phyloP scores from a whole-genome alignment of 2,113 vertebrate species.

The Thinocorus orbignyianus region DNA sequence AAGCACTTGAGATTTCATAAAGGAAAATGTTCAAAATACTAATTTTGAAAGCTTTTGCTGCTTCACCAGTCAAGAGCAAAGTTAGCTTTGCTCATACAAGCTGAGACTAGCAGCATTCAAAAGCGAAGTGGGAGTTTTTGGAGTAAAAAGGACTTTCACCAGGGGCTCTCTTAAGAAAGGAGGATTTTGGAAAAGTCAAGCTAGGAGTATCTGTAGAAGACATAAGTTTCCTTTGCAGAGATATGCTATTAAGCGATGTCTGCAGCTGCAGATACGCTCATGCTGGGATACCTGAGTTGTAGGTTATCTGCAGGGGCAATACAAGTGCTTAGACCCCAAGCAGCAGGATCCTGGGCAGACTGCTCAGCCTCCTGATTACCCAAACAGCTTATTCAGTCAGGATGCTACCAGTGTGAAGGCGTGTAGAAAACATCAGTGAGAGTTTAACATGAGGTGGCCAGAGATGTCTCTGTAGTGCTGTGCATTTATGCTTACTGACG shows the following conservation, averaged over 20 bases:
- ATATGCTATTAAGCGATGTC: background rate
- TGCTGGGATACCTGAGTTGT: background rate
- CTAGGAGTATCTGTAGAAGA: background rate
- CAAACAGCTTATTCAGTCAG: background rate
- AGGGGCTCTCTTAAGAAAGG: background rate
- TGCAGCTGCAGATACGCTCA: background rate
- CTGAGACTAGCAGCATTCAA: background rate
- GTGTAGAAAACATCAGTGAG: rapidly evolving
- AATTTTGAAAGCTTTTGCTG: background rate
- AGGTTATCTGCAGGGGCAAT: background rate
- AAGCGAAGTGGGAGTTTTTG: background rate
- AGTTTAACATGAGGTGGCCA: background rate
- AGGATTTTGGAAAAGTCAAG: background rate
- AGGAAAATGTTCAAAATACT: background rate
- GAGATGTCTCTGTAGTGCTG: rapidly evolving
- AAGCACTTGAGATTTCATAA: background rate
- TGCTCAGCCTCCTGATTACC: background rate
- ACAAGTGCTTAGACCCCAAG: rapidly evolving
- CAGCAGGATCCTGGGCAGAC: background rate
- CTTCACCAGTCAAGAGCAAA: background rate
- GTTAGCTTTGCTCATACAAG: background rate
- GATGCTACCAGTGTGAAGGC: background rate
- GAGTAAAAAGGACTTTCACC: background rate
- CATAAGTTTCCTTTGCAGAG: background rate
- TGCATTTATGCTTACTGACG: rapidly evolving